These are phyloP conservation scores for Girardinichthys multiradiatus DNA, from an alignment of 2,113 vertebrate species.

Conservation along the genomic window DNA sequence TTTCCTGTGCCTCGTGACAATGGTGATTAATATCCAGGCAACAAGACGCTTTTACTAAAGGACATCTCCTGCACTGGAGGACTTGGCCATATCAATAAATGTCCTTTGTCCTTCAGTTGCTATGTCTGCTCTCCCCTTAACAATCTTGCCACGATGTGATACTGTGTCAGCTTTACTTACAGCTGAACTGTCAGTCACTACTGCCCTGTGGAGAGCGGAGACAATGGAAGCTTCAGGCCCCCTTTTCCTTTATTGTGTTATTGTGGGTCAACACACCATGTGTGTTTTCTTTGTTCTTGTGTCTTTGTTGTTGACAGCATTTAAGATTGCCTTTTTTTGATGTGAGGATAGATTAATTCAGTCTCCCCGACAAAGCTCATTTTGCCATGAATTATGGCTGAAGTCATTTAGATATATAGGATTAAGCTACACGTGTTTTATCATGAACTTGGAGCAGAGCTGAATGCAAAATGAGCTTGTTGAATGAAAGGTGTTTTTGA, in stretches of 20 bases:
- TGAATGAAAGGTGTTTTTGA: slow-evolving; percentile 49
- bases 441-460: slow-evolving; percentile 43
- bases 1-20: slow-evolving; percentile 70
- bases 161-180: slow-evolving; percentile 70
- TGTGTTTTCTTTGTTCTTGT: slow-evolving; percentile 59
- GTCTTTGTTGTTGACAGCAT: slow-evolving; percentile 17
- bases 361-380: slow-evolving; percentile 44
- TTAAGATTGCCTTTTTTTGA: slow-evolving; percentile 50
- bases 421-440: slow-evolving; percentile 56
- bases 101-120: slow-evolving; percentile 66
- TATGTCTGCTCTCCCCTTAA: slow-evolving; percentile 63
- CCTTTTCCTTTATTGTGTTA: slow-evolving; percentile 57
- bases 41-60: slow-evolving; percentile 74
- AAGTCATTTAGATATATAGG: slow-evolving; percentile 54
- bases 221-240: slow-evolving; percentile 67
- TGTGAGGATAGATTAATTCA: slow-evolving; percentile 39
- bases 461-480: slow-evolving; percentile 55
- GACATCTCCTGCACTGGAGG: slow-evolving; percentile 72
- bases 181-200: slow-evolving; percentile 67
- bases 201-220: slow-evolving; percentile 51
- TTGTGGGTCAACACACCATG: slow-evolving; percentile 67
- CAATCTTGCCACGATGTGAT: slow-evolving; percentile 56
- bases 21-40: slow-evolving; percentile 78
- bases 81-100: slow-evolving; percentile 75
- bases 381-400: slow-evolving; percentile 52